Evolutionary conservation across 2,888 invertebrate species (phyloP), one percentile per base, ranked within the genome.

Genomic region (Cinara cedri): DNA sequence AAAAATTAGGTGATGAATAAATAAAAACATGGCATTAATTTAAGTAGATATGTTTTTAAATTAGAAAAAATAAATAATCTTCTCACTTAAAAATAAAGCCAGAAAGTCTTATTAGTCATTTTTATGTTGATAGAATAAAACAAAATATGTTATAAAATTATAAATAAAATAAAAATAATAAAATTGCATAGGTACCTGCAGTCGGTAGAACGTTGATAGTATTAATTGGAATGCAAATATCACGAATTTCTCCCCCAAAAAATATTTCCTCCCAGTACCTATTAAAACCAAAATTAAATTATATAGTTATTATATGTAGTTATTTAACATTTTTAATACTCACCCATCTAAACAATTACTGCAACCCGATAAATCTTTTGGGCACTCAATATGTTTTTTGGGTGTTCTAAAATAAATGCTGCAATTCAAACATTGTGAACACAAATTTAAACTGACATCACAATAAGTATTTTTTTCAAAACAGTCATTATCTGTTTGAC

Each of bases 341-440:
- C 49, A 76, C 76, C 76, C 76, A 68, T 68, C 19, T 11, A 76
- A 57, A 68, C 76, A 76, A 3, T 9, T 21, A 66, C 68, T 49
- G 21, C 76, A 76, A 26, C 66, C 66, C 14, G 24, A 26, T 57
- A 76, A 34, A 49, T 76, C 46, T 57, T 76, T 76, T 49, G 76
- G 55, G 21, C 76, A 76, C n/a, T 34, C 14, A 0, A 68, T 68
- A 57, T 46, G 16, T 24, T 19, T 19, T 57, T 76, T 76, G 26
- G 46, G 16, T 19, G 19, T 76, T 68, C 76, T 76, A 49, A 76
- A 76, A 68, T 76, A 76, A 9, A 68, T 19, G 46, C 55, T 57
- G 49, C 76, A 76, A n/a, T 76, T 66, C 14, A 76, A 14, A 49
- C 76, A 76, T 49, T 76, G 76, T 19, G 66, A 76, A 49, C 76